Percentiles rank a stretch among this genome's conserved stretches.
Evolutionary conservation across 2,113 vertebrate species (phyloP).

Genomic region (Damaliscus lunatus): DNA sequence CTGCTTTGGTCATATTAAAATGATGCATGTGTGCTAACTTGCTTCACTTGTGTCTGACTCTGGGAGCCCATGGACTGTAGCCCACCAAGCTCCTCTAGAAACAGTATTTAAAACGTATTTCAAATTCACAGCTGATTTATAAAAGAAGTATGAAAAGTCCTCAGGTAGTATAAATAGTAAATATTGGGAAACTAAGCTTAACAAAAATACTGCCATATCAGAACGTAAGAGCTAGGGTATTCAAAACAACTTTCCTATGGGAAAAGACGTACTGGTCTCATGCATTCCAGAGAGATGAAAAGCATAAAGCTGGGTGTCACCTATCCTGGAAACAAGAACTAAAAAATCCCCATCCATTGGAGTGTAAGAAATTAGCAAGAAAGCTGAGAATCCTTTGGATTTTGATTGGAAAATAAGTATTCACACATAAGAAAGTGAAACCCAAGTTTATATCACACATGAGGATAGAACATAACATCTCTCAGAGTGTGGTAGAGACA

Average conservation of each 20-base stretch:
- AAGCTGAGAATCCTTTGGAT: neutral
- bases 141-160: neutral
- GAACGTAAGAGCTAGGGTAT: neutral
- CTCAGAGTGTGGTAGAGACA: neutral
- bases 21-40: neutral
- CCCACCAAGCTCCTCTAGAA: neutral
- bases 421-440: neutral
- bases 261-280: neutral
- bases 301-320: neutral
- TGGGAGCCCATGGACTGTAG: neutral
- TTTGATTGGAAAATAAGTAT: neutral
- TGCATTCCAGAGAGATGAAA: neutral
- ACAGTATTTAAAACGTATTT: neutral
- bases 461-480: neutral
- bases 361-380: neutral
- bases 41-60: neutral
- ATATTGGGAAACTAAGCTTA: neutral
- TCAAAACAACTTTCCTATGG: neutral
- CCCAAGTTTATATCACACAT: neutral
- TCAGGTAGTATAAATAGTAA: neutral
- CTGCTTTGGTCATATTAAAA: neutral
- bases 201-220: neutral
- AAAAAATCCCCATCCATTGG: neutral
- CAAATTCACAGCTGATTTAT: neutral
- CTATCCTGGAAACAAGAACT: neutral